These are phyloP conservation scores for Meandrina meandrites DNA, from an alignment of 92 coral and sea anemone species.

Conservation along the genomic window DNA sequence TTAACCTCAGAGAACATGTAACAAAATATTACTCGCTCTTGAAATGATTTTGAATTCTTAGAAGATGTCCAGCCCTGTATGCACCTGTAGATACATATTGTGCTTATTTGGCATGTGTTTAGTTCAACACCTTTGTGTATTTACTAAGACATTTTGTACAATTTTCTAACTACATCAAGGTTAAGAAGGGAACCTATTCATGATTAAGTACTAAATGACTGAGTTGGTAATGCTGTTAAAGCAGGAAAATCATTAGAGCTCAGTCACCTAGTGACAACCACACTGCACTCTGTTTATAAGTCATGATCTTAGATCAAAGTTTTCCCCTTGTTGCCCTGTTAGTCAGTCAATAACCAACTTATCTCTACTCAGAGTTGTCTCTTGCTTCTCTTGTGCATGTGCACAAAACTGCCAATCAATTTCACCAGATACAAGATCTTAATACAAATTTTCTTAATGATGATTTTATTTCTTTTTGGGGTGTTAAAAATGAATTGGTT, in stretches of 20 bases:
- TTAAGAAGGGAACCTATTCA: background rate
- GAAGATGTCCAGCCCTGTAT: too few relatives aligned
- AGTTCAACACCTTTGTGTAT: background rate
- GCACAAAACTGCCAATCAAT: background rate
- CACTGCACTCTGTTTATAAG: background rate
- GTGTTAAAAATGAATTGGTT: background rate
- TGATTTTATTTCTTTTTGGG: background rate
- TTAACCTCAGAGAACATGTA: too few relatives aligned
- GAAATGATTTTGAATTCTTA: too few relatives aligned
- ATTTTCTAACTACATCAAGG: background rate
- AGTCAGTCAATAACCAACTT: background rate
- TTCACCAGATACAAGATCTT: background rate
- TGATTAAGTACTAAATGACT: background rate
- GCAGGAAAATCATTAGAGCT: background rate
- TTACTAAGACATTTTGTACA: background rate
- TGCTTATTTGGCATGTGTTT: background rate
- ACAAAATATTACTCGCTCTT: too few relatives aligned
- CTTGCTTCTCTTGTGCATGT: background rate
- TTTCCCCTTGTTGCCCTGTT: background rate
- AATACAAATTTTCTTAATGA: background rate
- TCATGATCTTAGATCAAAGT: background rate
- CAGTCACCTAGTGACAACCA: background rate
- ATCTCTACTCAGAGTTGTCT: background rate
- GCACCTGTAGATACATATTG: background rate
- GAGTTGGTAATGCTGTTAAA: background rate